Conservation (phyloP, 2,113 vertebrate genomes). For the Donacobius atricapilla region DNA sequence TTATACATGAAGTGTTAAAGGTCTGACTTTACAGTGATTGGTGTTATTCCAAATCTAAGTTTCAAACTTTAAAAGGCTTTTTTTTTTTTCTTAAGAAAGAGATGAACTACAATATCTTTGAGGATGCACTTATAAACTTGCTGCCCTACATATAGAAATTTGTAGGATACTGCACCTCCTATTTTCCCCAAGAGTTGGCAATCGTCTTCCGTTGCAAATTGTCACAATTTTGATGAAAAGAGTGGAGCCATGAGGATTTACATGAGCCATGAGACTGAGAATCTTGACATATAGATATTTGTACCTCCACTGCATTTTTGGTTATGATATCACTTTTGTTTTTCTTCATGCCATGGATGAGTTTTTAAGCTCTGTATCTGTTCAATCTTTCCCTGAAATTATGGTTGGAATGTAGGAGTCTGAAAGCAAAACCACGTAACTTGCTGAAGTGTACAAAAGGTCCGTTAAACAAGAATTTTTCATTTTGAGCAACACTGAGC, state of each 20-base stretch:
- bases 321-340: neutral
- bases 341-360: neutral
- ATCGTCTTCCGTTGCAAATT: neutral
- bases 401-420: neutral
- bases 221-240: neutral
- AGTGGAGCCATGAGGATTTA: neutral
- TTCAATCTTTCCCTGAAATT: neutral
- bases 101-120: neutral
- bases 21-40: neutral
- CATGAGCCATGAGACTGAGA: neutral
- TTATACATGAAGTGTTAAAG: neutral
- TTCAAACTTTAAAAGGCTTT: neutral
- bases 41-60: neutral
- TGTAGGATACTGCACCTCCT: neutral
- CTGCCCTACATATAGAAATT: neutral
- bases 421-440: neutral
- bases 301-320: neutral
- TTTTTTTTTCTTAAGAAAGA: neutral
- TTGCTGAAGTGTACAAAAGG: neutral
- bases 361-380: neutral
- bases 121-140: neutral
- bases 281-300: neutral
- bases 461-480: slow-evolving; percentile 15
- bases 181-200: neutral
- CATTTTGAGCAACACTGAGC: neutral